Percentiles rank a stretch among this genome's conserved stretches.
These are phyloP conservation scores for Andrena minutula DNA, from an alignment of 2,888 invertebrate species.

Conservation along the genomic window DNA sequence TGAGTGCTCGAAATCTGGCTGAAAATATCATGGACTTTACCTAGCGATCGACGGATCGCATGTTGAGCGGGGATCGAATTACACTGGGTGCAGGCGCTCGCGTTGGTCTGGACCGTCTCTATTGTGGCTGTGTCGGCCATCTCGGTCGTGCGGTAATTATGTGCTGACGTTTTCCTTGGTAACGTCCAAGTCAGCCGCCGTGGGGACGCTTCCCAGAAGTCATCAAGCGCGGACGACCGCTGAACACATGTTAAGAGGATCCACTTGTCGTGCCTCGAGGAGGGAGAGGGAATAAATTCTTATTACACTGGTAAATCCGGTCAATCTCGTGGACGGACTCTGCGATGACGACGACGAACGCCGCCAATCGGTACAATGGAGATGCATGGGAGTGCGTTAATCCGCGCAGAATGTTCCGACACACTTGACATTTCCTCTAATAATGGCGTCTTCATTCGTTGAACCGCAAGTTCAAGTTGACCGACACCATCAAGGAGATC, in stretches of 20 bases:
- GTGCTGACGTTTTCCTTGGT: slow-evolving; percentile 80
- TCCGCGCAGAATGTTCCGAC: slow-evolving; percentile 55
- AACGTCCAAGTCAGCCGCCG: slow-evolving; percentile 71
- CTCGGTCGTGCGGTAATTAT: slow-evolving; percentile 81
- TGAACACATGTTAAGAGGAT: slow-evolving; percentile 73
- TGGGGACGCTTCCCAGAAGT: slow-evolving; percentile 81
- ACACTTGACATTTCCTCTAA: slow-evolving; percentile 68
- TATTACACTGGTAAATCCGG: slow-evolving; percentile 78
- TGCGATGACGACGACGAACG: slow-evolving; percentile 65
- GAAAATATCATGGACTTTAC: neutral
- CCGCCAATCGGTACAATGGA: slow-evolving; percentile 65
- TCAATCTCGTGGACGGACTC: slow-evolving; percentile 75
- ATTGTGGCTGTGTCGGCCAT: slow-evolving; percentile 65
- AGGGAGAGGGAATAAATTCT: slow-evolving; percentile 75
- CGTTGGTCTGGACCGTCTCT: slow-evolving; percentile 37
- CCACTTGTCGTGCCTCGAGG: slow-evolving; percentile 67
- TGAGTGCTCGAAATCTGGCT: neutral
- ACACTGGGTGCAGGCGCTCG: slow-evolving; percentile 36
- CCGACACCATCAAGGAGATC: slow-evolving; percentile 2
- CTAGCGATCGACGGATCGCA: slow-evolving; percentile 22
- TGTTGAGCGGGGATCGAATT: slow-evolving; percentile 34
- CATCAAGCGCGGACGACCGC: slow-evolving; percentile 73
- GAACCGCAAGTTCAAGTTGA: slow-evolving; percentile 66
- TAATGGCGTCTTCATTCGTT: slow-evolving; percentile 63
- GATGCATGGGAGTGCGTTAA: slow-evolving; percentile 70